Base-by-base conservation (phyloP, 2,797 vertebrate species). In the Dendrocincla tyrannina region DNA sequence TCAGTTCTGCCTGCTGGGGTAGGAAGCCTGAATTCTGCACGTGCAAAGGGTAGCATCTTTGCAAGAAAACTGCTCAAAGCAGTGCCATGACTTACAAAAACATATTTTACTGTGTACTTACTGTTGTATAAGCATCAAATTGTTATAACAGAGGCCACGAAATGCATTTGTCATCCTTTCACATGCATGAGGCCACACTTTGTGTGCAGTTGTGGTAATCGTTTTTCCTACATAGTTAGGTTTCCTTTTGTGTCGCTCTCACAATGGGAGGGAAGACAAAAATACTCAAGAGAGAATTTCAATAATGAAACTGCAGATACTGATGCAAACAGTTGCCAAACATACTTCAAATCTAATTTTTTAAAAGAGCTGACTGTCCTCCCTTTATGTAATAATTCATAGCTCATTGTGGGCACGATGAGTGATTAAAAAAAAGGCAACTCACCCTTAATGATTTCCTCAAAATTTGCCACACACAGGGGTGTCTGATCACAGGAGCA, bases 181-280 rank as follows among this genome's bases (percentile, higher is more conserved):
- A 32, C 27, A 42, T 94, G 73, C 50, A 27, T 88, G 88, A 93
- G 30, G 52, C 74, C 67, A 59, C 35, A 35, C 50, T 80, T 73
- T 49, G 59, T 90, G 83, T 88, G 17, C 76, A 63, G 69, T 76
- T 80, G 63, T 64, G 52, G 85, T 91, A 78, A 81, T 88, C 17
- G 20, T 91, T 96, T 94, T 83, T 75, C 76, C 76, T 79, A 17
- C 84, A 85, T 52, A 63, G 82, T 90, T 95, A 73, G 55, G 13
- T 88, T 96, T 92, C 47, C 94, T 91, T 96, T 95, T 95, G 89
- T 96, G 77, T 88, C 79, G 74, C 16, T 77, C 33, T 93, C 60
- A 79, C 76, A 96, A 81, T 79, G 74, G 83, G 41, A 93, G 77
- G 20, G 74, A 93, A 90, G 83, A 33, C 80, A 93, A 87, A 95